Percentiles rank a stretch among this genome's conserved stretches.
These are phyloP conservation scores for Apodemus agrarius DNA, from an alignment of 2,797 vertebrate genomes.

Conservation along the genomic window DNA sequence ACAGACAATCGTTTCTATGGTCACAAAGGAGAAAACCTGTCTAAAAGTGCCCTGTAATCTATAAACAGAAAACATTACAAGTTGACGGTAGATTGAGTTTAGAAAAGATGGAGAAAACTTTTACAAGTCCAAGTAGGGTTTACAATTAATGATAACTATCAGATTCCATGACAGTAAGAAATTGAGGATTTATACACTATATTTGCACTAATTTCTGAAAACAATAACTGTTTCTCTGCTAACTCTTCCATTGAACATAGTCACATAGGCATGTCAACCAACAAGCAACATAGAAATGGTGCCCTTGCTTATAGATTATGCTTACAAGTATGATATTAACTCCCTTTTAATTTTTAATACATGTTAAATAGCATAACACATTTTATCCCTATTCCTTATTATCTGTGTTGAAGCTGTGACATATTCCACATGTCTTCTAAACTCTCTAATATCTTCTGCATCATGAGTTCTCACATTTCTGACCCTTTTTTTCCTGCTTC, in stretches of 20 bases:
- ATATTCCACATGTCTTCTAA: neutral
- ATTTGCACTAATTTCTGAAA: constrained; percentile 12
- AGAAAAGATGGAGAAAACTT: neutral
- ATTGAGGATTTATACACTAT: neutral
- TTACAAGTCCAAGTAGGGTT: neutral
- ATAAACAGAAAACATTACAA: neutral
- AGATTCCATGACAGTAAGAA: neutral
- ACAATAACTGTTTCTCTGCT: neutral
- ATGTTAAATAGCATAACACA: neutral
- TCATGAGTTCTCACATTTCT: neutral
- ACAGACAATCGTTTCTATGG: neutral
- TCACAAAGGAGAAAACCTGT: neutral
- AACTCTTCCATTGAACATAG: neutral
- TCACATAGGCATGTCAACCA: neutral
- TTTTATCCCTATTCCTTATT: neutral
- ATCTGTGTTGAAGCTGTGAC: neutral
- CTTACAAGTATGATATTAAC: neutral
- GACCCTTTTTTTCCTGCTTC: neutral
- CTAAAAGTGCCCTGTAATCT: neutral
- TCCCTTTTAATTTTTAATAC: neutral
- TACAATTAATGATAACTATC: neutral
- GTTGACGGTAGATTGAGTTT: neutral
- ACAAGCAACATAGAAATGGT: constrained; percentile 5
- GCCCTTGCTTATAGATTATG: neutral
- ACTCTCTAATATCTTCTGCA: neutral